phyloP scores from a whole-genome alignment of 2,888 invertebrate genomes.

The Parnassius orleans region DNA sequence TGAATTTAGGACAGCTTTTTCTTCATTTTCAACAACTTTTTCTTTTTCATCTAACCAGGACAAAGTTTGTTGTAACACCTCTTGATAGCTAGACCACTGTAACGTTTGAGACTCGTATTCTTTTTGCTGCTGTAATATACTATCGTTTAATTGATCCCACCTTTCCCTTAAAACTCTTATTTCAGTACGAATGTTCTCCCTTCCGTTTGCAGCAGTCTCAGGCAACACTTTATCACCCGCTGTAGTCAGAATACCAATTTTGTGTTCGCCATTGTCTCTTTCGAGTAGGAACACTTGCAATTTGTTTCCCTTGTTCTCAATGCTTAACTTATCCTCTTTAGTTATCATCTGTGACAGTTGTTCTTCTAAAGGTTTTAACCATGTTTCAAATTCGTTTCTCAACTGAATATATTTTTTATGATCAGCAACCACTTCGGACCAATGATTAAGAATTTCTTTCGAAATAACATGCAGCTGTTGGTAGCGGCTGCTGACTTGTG shows the following conservation, averaged over 20 bases:
- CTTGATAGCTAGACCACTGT: constrained; percentile 92
- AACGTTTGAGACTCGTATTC: constrained; percentile 90
- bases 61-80: constrained; percentile 89
- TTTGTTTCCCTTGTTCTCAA: constrained; percentile 84
- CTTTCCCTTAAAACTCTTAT: constrained; percentile 89
- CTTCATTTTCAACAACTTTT: constrained; percentile 86
- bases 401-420: constrained; percentile 90
- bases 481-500: constrained; percentile 94
- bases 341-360: constrained; percentile 82
- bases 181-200: constrained; percentile 93
- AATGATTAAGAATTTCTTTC: constrained; percentile 92
- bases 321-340: constrained; percentile 83
- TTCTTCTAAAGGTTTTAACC: constrained; percentile 89
- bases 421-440: constrained; percentile 91
- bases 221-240: constrained; percentile 95
- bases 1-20: constrained; percentile 86
- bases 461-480: constrained; percentile 89
- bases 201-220: constrained; percentile 94
- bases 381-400: constrained; percentile 86
- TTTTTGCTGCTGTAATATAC: constrained; percentile 91
- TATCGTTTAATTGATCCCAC: constrained; percentile 93
- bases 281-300: constrained; percentile 88
- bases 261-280: constrained; percentile 91
- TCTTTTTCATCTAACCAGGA: constrained; percentile 94
- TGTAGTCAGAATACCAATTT: constrained; percentile 86